Conservation (phyloP, 2,113 vertebrate genomes). For the Anolis carolinensis region DNA sequence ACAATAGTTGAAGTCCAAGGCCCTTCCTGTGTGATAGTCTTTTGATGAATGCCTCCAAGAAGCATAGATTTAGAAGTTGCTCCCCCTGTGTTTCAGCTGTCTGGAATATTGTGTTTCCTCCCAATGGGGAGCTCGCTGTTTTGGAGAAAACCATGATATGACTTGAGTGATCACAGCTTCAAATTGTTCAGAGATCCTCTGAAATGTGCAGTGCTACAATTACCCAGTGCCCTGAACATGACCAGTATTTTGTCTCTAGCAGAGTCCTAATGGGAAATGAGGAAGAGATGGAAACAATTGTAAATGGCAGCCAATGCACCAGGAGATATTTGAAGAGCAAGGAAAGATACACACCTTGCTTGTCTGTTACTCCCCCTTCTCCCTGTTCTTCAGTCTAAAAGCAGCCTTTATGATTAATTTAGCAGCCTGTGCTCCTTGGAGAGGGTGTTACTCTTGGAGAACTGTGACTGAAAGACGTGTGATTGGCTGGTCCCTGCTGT, state of each 20-base stretch:
- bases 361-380: neutral
- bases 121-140: neutral
- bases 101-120: neutral
- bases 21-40: neutral
- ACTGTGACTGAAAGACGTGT: neutral
- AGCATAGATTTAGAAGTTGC: neutral
- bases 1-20: neutral
- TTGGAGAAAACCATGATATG: constrained; percentile 8
- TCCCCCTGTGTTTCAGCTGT: neutral
- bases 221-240: neutral
- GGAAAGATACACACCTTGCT: constrained; percentile 23
- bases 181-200: neutral
- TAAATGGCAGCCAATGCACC: neutral
- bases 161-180: neutral
- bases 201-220: neutral
- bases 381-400: constrained; percentile 12
- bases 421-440: constrained; percentile 36
- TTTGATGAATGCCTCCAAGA: neutral
- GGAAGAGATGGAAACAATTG: neutral
- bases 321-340: constrained; percentile 27
- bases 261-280: constrained; percentile 14
- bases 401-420: constrained; percentile 49
- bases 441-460: neutral
- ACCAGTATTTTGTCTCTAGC: constrained; percentile 1
- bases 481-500: neutral